phyloP scores from a whole-genome alignment of 2,888 invertebrate genomes.

The Trypoxylon attenuatum region DNA sequence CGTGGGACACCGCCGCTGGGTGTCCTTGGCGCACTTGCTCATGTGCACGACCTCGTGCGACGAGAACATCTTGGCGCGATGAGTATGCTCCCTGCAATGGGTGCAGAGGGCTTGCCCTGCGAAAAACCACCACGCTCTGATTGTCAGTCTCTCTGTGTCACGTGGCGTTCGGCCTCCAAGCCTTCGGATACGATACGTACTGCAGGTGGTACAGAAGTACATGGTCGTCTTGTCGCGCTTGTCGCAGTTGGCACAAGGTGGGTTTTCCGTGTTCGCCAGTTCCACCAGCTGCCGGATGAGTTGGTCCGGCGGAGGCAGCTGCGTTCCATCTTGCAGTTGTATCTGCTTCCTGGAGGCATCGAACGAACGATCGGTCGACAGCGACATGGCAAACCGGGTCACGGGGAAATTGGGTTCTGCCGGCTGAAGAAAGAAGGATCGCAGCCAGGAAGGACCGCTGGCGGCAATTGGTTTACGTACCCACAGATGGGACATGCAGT shows the following conservation, averaged over 20 bases:
- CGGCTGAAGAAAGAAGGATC: no score
- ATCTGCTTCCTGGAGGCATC: conserved; percentile 77
- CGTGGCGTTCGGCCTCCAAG: no score
- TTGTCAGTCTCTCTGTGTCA: background rate
- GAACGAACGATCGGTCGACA: no score
- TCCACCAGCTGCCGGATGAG: conserved; percentile 83
- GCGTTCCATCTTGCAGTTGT: conserved; percentile 79
- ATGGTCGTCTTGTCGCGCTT: conserved; percentile 82
- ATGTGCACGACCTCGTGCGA: conserved; percentile 84
- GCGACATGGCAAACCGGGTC: no score
- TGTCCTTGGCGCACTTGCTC: conserved; percentile 82
- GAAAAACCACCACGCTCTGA: background rate
- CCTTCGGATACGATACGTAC: no score
- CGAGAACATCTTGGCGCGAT: conserved; percentile 86
- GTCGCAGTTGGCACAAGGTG: conserved; percentile 87
- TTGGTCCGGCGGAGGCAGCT: conserved; percentile 80
- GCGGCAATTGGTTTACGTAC: conserved; percentile 68
- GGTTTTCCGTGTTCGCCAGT: conserved; percentile 82
- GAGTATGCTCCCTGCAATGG: conserved; percentile 83
- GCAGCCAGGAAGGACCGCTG: no score
- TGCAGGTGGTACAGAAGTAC: conserved; percentile 88
- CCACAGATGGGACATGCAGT: conserved; percentile 82
- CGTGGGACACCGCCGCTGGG: conserved; percentile 81
- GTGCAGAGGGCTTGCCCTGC: conserved; percentile 83
- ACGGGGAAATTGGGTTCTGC: no score